Evolutionary conservation across 2,113 vertebrate species (phyloP).

Genomic region (Isichthys henryi): DNA sequence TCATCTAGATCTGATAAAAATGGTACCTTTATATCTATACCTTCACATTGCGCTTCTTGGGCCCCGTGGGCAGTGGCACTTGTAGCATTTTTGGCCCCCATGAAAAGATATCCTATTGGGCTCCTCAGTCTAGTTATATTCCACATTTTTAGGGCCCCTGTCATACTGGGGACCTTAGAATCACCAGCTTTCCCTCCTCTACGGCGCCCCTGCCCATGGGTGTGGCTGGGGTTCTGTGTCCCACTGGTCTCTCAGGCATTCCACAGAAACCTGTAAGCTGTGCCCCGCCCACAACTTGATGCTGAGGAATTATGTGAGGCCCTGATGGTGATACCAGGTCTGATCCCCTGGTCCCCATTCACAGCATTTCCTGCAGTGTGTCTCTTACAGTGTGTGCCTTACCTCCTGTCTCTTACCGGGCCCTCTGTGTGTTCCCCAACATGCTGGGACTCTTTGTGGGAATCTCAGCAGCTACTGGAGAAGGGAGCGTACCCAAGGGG

Average conservation of each 20-base stretch:
- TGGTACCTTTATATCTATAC: background rate
- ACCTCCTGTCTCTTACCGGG: conserved; percentile 27
- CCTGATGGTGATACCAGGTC: background rate
- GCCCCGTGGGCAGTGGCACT: background rate
- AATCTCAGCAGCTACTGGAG: background rate
- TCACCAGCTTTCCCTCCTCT: background rate
- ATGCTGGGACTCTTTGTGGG: background rate
- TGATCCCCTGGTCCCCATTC: background rate
- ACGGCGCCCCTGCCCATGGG: background rate
- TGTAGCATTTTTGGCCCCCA: background rate
- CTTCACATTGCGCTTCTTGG: background rate
- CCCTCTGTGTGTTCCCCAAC: background rate
- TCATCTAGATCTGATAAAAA: background rate
- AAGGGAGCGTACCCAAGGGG: background rate
- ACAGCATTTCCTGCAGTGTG: background rate
- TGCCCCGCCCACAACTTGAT: background rate
- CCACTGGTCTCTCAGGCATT: background rate
- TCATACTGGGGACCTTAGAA: background rate
- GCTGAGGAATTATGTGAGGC: background rate
- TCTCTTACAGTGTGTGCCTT: conserved; percentile 13
- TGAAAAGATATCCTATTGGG: background rate
- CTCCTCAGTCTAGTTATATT: background rate
- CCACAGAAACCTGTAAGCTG: background rate
- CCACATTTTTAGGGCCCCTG: background rate
- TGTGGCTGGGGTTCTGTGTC: background rate